Conservation (phyloP, 1,140 invertebrate genomes). For the Maniola jurtina region DNA sequence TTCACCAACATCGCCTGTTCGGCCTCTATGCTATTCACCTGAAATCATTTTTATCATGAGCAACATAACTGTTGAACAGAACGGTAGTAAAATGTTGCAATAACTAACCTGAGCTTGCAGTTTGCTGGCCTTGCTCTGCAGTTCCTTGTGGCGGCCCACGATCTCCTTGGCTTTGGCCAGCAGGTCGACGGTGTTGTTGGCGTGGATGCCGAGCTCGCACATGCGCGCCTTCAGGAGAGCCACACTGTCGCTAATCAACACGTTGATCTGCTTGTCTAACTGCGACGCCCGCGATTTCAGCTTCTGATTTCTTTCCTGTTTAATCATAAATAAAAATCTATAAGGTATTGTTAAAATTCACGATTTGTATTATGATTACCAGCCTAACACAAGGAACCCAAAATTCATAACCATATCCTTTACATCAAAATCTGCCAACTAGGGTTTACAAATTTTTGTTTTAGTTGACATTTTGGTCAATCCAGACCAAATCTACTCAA, state of each 20-base stretch:
- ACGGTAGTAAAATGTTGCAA: slow-evolving; percentile 3
- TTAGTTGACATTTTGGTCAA: too few relatives aligned
- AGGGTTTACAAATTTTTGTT: too few relatives aligned
- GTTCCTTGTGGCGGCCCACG: slow-evolving; percentile 92
- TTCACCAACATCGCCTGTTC: slow-evolving; percentile 85
- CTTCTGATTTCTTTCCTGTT: slow-evolving; percentile 88
- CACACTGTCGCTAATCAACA: slow-evolving; percentile 95
- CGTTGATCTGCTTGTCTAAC: slow-evolving; percentile 94
- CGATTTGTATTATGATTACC: background rate
- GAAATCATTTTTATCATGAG: slow-evolving; percentile 35
- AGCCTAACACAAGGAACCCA: too few relatives aligned
- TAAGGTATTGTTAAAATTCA: background rate
- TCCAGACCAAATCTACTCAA: too few relatives aligned
- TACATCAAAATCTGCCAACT: too few relatives aligned
- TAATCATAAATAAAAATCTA: slow-evolving; percentile 7
- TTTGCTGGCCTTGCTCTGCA: slow-evolving; percentile 91
- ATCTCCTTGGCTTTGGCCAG: slow-evolving; percentile 95
- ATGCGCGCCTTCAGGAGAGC: slow-evolving; percentile 92
- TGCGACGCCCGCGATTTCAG: slow-evolving; percentile 89
- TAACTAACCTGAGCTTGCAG: slow-evolving; percentile 87
- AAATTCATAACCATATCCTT: too few relatives aligned
- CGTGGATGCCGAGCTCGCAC: slow-evolving; percentile 93
- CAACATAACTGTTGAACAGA: slow-evolving; percentile 13
- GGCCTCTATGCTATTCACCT: slow-evolving; percentile 81
- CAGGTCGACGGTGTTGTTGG: slow-evolving; percentile 89